Conservation (phyloP, 2,888 invertebrate species). For the Microctonus hyperodae region DNA sequence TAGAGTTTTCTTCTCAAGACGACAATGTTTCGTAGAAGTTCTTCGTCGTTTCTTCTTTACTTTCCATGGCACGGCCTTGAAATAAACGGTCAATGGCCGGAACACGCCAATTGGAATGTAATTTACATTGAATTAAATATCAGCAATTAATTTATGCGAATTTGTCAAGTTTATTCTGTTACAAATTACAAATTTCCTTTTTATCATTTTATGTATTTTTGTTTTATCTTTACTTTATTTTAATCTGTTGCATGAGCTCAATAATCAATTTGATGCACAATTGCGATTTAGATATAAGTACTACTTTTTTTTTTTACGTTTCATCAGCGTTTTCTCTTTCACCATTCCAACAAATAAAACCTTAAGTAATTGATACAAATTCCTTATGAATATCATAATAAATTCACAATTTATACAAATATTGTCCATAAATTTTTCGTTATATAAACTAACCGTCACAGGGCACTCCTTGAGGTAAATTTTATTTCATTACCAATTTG, state of each 20-base stretch:
- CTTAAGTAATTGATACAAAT: no score
- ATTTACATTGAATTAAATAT: conserved; percentile 40
- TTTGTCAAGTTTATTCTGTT: background rate
- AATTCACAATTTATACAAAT: background rate
- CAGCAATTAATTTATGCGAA: conserved; percentile 24
- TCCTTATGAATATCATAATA: background rate
- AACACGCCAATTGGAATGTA: conserved; percentile 47
- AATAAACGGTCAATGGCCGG: conserved; percentile 47
- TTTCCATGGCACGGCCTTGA: conserved; percentile 37
- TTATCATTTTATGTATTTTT: no score
- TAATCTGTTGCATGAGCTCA: background rate
- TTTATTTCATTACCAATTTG: background rate
- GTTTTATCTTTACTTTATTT: no score
- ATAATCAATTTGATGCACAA: background rate
- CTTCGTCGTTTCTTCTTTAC: conserved; percentile 7
- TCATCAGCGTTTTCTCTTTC: background rate
- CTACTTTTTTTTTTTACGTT: background rate
- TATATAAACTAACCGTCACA: background rate
- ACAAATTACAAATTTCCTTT: no score
- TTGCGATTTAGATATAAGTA: background rate
- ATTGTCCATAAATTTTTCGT: background rate
- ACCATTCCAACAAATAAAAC: background rate
- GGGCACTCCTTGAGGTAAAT: background rate
- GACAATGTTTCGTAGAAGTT: background rate
- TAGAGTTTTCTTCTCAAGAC: conserved; percentile 16